Conservation (phyloP, 1,140 invertebrate genomes). For the Caenorhabditis remanei region DNA sequence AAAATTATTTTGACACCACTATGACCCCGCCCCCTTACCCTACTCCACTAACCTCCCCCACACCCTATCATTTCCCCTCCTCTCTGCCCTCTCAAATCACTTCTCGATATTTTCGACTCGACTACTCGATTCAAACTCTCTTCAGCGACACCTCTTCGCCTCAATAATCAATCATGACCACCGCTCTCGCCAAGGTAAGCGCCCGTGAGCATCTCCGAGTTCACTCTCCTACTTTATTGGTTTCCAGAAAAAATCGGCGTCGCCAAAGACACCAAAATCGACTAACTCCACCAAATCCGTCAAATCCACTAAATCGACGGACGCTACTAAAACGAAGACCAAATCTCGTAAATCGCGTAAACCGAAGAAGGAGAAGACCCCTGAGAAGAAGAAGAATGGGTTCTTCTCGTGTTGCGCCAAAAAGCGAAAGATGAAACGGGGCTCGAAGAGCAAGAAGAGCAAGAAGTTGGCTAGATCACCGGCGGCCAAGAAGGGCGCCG, state of each 20-base stretch:
- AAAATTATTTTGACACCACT: too few species aligned
- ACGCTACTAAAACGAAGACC: neutral
- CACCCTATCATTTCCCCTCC: too few species aligned
- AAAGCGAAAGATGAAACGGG: slow-evolving; percentile 17
- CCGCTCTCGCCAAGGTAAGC: slow-evolving; percentile 38
- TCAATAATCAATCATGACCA: slow-evolving; percentile 13
- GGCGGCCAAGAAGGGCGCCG: neutral
- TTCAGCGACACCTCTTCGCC: neutral
- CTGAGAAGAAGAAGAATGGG: neutral
- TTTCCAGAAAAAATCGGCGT: slow-evolving; percentile 23
- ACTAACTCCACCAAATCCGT: neutral
- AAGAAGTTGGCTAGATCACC: neutral
- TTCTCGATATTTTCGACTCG: slow-evolving; percentile 33
- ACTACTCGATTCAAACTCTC: slow-evolving; percentile 30
- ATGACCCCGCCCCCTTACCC: too few species aligned
- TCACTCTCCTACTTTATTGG: neutral
- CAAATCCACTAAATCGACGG: slow-evolving; percentile 2
- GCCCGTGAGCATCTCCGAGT: too few species aligned
- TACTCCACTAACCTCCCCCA: too few species aligned
- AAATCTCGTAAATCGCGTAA: neutral
- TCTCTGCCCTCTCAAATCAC: neutral
- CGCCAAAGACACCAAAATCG: neutral
- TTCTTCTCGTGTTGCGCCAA: slow-evolving; percentile 20
- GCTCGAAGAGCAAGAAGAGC: neutral
- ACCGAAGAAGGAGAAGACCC: neutral